A percentile compares a stretch with the other conserved stretches of the same genome.
These are phyloP conservation scores for Scaptomyza pallida DNA, from an alignment of 1,140 invertebrate genomes.

Conservation along the genomic window DNA sequence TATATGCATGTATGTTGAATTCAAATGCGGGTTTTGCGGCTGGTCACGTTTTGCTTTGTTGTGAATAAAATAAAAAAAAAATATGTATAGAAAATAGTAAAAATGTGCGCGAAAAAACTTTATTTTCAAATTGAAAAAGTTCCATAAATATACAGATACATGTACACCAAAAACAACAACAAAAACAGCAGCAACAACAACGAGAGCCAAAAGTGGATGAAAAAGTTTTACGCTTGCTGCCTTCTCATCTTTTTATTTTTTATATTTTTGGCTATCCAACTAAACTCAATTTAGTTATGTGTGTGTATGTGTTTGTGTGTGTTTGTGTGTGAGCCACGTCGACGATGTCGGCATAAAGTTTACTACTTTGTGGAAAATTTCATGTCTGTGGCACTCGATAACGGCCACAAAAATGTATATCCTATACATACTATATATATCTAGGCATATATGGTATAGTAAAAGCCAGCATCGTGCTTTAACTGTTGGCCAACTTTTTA, in stretches of 20 bases:
- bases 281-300: constrained; percentile 62
- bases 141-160: constrained; percentile 81
- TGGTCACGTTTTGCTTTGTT: constrained; percentile 74
- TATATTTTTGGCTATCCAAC: constrained; percentile 52
- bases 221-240: constrained; percentile 64
- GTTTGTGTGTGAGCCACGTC: constrained; percentile 43
- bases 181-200: not conserved
- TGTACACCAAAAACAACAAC: constrained; percentile 12
- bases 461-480: constrained; percentile 49
- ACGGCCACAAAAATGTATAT: constrained; percentile 73
- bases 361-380: constrained; percentile 79
- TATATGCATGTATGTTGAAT: constrained; percentile 25
- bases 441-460: constrained; percentile 14
- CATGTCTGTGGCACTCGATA: constrained; percentile 78
- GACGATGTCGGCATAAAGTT: constrained; percentile 73
- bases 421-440: constrained; percentile 19
- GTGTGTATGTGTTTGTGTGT: no score
- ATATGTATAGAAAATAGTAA: no score
- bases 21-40: constrained; percentile 41
- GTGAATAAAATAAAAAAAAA: constrained; percentile 63
- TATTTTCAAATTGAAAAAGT: constrained; percentile 82
- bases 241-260: constrained; percentile 9
- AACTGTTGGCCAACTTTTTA: constrained; percentile 68
- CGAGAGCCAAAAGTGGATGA: constrained; percentile 28
- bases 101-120: constrained; percentile 73